Evolutionary conservation across 1,140 invertebrate genomes (phyloP).

Genomic region (Scylla paramamosain): DNA sequence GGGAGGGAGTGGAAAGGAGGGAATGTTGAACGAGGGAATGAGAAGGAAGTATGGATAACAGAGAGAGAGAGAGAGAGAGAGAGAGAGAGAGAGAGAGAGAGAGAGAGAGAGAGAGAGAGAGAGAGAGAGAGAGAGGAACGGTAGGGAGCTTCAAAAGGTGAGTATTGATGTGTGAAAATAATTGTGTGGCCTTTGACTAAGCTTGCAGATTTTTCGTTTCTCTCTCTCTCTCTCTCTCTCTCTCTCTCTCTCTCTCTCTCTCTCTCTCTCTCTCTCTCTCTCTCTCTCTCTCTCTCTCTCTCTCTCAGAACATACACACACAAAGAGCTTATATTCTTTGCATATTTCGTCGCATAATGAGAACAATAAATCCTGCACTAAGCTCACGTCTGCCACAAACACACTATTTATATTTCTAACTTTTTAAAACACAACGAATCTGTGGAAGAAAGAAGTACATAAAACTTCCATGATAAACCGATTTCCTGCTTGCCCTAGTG

Average conservation of each 20-base stretch:
- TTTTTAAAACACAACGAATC: no score
- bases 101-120: neutral
- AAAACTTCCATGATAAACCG: neutral
- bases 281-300: neutral
- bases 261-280: conserved; percentile 15
- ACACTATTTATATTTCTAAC: neutral
- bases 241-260: conserved; percentile 20
- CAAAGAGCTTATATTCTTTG: neutral
- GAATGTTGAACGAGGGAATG: neutral
- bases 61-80: neutral
- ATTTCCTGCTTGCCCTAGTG: neutral
- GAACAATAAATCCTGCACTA: neutral
- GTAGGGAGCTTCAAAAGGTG: neutral
- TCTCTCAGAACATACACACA: neutral
- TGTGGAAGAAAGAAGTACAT: neutral
- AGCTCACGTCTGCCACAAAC: neutral
- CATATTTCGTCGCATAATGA: neutral
- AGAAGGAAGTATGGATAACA: neutral
- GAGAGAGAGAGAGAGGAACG: neutral
- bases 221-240: neutral
- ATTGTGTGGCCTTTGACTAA: neutral
- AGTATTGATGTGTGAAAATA: conserved; percentile 13
- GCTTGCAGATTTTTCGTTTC: no score
- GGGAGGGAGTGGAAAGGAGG: neutral
- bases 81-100: neutral